Percentiles rank a stretch among this genome's conserved stretches.
Evolutionary conservation across 1,140 invertebrate species (phyloP).

Genomic region (Halotydeus destructor): DNA sequence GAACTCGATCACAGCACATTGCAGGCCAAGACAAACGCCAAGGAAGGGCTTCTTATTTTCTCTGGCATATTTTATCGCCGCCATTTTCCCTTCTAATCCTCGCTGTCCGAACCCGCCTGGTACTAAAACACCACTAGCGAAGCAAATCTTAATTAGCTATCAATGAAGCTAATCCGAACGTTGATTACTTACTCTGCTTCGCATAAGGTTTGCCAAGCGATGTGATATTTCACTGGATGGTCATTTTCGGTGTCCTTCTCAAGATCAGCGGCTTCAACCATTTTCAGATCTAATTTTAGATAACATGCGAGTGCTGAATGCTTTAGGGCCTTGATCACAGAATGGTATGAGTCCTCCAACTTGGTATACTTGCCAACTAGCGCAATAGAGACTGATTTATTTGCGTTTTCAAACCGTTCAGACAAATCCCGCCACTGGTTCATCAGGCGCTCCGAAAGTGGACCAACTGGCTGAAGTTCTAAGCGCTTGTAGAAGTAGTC

Average conservation of each 20-base stretch:
- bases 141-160: constrained; percentile 11
- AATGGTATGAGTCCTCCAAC: constrained; percentile 85
- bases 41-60: constrained; percentile 71
- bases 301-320: constrained; percentile 68
- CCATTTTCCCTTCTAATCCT: constrained; percentile 89
- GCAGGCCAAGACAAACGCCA: constrained; percentile 88
- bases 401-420: constrained; percentile 51
- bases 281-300: constrained; percentile 57
- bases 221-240: constrained; percentile 64
- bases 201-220: constrained; percentile 79
- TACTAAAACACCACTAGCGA: constrained; percentile 67
- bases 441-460: constrained; percentile 34
- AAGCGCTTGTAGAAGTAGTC: constrained; percentile 31
- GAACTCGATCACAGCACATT: constrained; percentile 92
- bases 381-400: constrained; percentile 65
- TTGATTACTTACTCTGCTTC: constrained; percentile 48
- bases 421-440: constrained; percentile 74
- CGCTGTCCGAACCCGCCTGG: constrained; percentile 91
- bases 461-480: neutral
- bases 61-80: constrained; percentile 78
- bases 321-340: constrained; percentile 79
- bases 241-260: constrained; percentile 46
- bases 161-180: neutral
- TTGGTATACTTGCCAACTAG: constrained; percentile 98
- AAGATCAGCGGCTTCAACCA: constrained; percentile 73